Conservation (phyloP, 1,140 invertebrate species). For the Sycophila sp. region DNA sequence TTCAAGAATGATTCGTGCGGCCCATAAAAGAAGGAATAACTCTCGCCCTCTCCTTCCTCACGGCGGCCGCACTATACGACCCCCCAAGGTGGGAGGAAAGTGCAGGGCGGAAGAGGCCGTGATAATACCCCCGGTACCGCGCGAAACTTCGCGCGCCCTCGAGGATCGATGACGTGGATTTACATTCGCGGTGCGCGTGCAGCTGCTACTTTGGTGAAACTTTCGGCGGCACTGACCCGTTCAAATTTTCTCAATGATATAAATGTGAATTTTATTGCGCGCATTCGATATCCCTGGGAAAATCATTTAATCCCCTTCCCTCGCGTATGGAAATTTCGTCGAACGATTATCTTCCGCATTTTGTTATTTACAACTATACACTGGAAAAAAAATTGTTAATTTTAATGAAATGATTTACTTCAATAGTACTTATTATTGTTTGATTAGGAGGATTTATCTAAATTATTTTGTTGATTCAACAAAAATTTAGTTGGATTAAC, state of each 20-base stretch:
- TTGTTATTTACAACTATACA: too few relatives aligned
- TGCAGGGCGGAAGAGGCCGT: neutral
- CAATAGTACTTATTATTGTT: too few relatives aligned
- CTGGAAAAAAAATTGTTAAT: too few relatives aligned
- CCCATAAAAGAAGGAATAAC: conserved; percentile 19
- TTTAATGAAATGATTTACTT: too few relatives aligned
- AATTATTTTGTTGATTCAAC: too few relatives aligned
- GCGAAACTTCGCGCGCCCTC: conserved; percentile 15
- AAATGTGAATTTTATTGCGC: neutral
- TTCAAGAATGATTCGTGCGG: conserved; percentile 20
- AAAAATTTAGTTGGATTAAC: too few relatives aligned
- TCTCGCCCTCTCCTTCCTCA: neutral
- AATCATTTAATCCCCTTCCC: too few relatives aligned
- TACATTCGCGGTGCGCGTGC: conserved; percentile 42
- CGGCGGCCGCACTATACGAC: neutral
- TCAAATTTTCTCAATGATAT: neutral
- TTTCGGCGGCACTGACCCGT: neutral
- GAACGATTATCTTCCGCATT: too few relatives aligned
- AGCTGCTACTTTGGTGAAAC: too few relatives aligned
- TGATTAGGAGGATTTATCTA: too few relatives aligned
- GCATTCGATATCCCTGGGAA: neutral
- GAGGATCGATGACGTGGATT: conserved; percentile 47
- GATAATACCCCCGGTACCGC: conserved; percentile 39
- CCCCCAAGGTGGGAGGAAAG: too few relatives aligned
- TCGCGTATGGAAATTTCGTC: neutral